A percentile compares a stretch with the other conserved stretches of the same genome.
Evolutionary conservation across 2,888 invertebrate genomes (phyloP).

Genomic region (Drosophila macrospina): DNA sequence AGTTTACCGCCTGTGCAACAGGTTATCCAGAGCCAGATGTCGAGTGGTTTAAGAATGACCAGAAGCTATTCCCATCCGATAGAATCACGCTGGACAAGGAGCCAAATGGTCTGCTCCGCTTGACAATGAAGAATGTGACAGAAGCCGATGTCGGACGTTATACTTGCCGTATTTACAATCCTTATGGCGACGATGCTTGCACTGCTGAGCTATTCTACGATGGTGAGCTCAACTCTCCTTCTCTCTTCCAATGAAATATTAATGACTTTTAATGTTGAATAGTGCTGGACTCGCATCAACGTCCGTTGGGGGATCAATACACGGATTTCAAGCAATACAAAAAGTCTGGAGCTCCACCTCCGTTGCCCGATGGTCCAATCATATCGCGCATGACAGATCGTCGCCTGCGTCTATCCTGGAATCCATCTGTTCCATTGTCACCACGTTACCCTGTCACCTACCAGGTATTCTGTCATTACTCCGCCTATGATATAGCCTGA

Average conservation of each 20-base stretch:
- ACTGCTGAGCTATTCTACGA: constrained; percentile 93
- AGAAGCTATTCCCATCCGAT: constrained; percentile 92
- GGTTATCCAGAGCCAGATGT: constrained; percentile 95
- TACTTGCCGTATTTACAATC: constrained; percentile 92
- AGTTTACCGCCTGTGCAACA: constrained; percentile 96
- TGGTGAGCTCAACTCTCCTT: constrained; percentile 86
- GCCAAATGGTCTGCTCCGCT: constrained; percentile 89
- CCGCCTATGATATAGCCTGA: neutral
- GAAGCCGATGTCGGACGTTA: constrained; percentile 94
- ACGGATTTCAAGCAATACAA: constrained; percentile 93
- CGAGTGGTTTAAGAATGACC: constrained; percentile 93
- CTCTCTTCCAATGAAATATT: neutral
- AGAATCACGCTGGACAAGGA: constrained; percentile 94
- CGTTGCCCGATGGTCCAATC: constrained; percentile 95
- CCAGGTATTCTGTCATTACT: constrained; percentile 87
- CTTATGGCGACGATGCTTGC: constrained; percentile 93
- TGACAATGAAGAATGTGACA: constrained; percentile 92
- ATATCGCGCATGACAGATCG: constrained; percentile 97
- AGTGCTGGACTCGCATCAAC: constrained; percentile 89
- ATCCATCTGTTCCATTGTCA: constrained; percentile 94
- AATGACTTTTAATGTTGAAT: neutral
- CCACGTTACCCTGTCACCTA: constrained; percentile 96
- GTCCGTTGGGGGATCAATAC: constrained; percentile 91
- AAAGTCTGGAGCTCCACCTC: constrained; percentile 93
- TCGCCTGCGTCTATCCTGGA: constrained; percentile 96